These are phyloP conservation scores for Chloroceryle amazona DNA, from an alignment of 2,797 vertebrate genomes.

Conservation along the genomic window DNA sequence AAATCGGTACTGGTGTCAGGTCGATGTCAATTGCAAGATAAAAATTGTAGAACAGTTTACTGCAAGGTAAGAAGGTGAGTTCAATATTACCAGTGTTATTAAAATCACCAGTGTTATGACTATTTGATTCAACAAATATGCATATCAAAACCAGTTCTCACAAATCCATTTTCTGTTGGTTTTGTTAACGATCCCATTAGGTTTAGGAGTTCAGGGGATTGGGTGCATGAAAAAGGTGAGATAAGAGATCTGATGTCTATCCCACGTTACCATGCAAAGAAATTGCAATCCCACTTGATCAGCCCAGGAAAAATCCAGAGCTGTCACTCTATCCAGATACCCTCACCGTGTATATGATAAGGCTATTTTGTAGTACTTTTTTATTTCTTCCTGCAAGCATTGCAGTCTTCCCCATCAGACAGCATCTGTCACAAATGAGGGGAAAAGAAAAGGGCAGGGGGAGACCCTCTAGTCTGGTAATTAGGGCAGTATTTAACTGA, in stretches of 20 bases:
- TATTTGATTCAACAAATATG: background rate
- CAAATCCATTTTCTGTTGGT: background rate
- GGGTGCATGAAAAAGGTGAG: background rate
- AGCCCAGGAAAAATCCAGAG: background rate
- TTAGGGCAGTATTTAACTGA: slow-evolving; percentile 1
- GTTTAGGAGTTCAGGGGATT: background rate
- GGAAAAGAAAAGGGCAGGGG: rapidly evolving
- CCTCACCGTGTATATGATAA: background rate
- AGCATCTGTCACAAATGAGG: background rate
- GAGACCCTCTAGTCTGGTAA: background rate
- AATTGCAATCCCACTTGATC: background rate
- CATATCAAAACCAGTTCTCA: background rate
- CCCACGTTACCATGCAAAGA: background rate
- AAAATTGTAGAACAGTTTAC: background rate
- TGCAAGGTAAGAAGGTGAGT: background rate
- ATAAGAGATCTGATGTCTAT: background rate
- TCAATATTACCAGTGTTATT: background rate
- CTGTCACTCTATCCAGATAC: background rate
- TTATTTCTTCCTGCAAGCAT: background rate
- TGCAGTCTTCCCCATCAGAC: background rate
- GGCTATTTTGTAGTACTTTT: background rate
- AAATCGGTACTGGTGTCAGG: background rate
- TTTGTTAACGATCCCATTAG: background rate
- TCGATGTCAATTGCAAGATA: background rate
- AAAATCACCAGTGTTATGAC: background rate